phyloP scores from a whole-genome alignment of 2,888 invertebrate genomes.

The Luperina testacea region DNA sequence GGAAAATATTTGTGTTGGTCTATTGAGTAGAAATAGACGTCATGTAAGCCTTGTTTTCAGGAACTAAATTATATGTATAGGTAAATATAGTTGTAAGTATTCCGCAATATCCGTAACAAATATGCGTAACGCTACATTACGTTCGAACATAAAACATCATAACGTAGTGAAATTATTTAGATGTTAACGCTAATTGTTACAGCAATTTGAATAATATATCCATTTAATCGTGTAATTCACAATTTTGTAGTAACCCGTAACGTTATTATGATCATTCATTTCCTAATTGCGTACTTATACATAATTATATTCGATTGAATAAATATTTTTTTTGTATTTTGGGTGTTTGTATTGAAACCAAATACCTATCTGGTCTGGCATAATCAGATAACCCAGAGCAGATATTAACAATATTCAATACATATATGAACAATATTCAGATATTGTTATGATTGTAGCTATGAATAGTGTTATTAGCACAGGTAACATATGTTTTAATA shows the following conservation, averaged over 20 bases:
- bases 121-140: constrained; percentile 24
- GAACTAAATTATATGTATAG: not conserved
- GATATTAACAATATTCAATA: no score
- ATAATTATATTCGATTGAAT: not conserved
- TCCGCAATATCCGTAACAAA: constrained; percentile 18
- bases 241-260: constrained; percentile 17
- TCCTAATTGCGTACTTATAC: not conserved
- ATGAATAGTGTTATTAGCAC: constrained; percentile 20
- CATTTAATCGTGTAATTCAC: constrained; percentile 32
- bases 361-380: no score
- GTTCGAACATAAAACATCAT: constrained; percentile 24
- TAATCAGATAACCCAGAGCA: no score
- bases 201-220: constrained; percentile 49
- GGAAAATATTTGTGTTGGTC: not conserved
- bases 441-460: not conserved
- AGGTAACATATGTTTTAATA: not conserved
- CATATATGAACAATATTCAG: no score
- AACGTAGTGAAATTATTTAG: constrained; percentile 7
- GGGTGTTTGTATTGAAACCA: not conserved
- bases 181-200: constrained; percentile 35
- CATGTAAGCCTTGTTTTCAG: not conserved
- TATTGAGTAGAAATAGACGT: not conserved
- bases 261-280: constrained; percentile 4
- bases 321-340: constrained; percentile 25
- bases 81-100: not conserved